Conservation (phyloP, 2,888 invertebrate genomes). For the Apamea monoglypha region DNA sequence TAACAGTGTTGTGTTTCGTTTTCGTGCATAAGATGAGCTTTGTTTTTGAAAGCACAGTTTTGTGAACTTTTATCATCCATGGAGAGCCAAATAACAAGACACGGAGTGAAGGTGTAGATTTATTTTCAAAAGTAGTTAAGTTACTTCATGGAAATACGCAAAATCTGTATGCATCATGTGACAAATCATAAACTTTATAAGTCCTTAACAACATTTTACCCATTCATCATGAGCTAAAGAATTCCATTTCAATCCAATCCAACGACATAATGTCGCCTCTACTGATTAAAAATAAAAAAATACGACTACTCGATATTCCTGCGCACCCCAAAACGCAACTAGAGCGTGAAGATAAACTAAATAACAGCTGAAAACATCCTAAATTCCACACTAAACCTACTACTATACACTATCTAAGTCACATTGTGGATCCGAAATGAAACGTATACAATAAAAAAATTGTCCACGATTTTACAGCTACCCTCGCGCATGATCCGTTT, state of each 20-base stretch:
- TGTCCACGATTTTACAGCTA: constrained; percentile 68
- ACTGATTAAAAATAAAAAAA: background rate
- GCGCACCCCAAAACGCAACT: constrained; percentile 30
- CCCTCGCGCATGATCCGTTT: constrained; percentile 74
- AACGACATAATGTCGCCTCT: too few relatives aligned
- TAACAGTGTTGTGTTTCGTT: background rate
- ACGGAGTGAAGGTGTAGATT: background rate
- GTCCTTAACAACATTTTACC: background rate
- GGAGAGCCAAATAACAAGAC: background rate
- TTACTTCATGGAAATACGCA: background rate
- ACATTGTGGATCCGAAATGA: constrained; percentile 61
- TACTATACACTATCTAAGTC: constrained; percentile 45
- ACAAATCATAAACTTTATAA: background rate
- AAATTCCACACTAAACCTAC: constrained; percentile 51
- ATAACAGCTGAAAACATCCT: constrained; percentile 40
- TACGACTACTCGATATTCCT: background rate
- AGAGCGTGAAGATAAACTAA: constrained; percentile 57
- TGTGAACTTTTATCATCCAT: background rate
- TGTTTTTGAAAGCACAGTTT: background rate
- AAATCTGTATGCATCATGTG: background rate
- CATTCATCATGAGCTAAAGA: background rate
- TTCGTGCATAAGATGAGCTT: background rate
- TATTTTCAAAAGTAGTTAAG: background rate
- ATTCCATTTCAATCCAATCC: background rate
- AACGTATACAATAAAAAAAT: constrained; percentile 73